Percentiles rank a stretch among this genome's conserved stretches.
Conservation (phyloP, 1,140 invertebrate species). For the Magallana ariakensis region DNA sequence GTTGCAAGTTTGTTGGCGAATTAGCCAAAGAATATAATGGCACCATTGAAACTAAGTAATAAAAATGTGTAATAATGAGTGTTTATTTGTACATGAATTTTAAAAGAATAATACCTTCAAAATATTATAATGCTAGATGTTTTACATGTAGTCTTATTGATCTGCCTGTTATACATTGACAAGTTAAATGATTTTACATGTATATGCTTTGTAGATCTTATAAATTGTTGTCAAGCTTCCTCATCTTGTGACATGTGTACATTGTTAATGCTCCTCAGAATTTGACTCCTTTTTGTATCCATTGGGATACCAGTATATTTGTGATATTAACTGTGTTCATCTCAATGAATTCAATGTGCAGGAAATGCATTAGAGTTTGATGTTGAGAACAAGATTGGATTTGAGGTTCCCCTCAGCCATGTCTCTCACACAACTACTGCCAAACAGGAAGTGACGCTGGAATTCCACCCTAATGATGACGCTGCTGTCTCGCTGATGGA, state of each 20-base stretch:
- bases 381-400: slow-evolving; percentile 91
- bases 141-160: too few species aligned
- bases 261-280: too few species aligned
- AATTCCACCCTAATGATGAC: slow-evolving; percentile 99
- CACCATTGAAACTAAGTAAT: too few species aligned
- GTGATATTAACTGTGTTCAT: too few species aligned
- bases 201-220: not conserved
- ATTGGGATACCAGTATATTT: too few species aligned
- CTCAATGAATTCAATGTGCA: slow-evolving; percentile 61
- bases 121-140: too few species aligned
- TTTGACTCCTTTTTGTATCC: too few species aligned
- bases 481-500: slow-evolving; percentile 97
- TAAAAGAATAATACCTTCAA: too few species aligned
- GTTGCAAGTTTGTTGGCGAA: too few species aligned
- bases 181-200: not conserved
- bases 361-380: slow-evolving; percentile 95
- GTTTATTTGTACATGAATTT: too few species aligned
- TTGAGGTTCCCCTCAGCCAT: slow-evolving; percentile 97
- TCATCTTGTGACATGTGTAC: not conserved
- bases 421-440: slow-evolving; percentile 98
- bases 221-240: not conserved
- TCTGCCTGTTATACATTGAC: not conserved
- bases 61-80: too few species aligned
- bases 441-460: slow-evolving; percentile 99
- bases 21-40: too few species aligned